These are phyloP conservation scores for Drosophila hydei DNA, from an alignment of 1,140 invertebrate species.

Conservation along the genomic window DNA sequence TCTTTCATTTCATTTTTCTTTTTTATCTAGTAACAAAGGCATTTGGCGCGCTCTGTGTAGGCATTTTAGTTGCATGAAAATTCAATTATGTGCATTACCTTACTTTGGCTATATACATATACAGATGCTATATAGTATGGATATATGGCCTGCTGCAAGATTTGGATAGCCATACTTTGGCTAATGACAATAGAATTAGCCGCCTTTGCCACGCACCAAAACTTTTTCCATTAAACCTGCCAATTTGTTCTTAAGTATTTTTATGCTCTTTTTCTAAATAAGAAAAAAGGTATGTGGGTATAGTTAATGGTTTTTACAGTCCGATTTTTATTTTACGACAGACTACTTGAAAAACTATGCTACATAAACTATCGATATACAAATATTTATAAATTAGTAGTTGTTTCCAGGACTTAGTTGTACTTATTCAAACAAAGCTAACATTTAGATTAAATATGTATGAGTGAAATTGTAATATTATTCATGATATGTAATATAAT, in stretches of 20 bases:
- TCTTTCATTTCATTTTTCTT: conserved; percentile 33
- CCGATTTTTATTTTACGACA: too few relatives aligned
- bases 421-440: too few relatives aligned
- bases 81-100: conserved; percentile 83
- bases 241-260: conserved; percentile 25
- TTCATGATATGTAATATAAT: too few relatives aligned
- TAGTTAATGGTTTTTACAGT: too few relatives aligned
- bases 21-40: conserved; percentile 69
- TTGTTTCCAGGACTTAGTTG: too few relatives aligned
- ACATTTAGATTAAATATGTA: too few relatives aligned
- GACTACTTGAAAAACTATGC: too few relatives aligned
- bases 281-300: too few relatives aligned
- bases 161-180: conserved; percentile 31
- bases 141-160: conserved; percentile 16
- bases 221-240: conserved; percentile 77
- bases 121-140: conserved; percentile 26
- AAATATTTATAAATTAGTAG: too few relatives aligned
- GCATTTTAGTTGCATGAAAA: conserved; percentile 78
- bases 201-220: conserved; percentile 58
- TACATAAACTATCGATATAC: too few relatives aligned
- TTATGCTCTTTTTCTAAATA: conserved; percentile 12
- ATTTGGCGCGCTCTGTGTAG: conserved; percentile 48
- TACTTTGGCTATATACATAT: conserved; percentile 24
- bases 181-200: conserved; percentile 81
- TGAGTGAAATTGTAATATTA: too few relatives aligned